These are phyloP conservation scores for Albula goreensis DNA, from an alignment of 2,113 vertebrate genomes.

Conservation along the genomic window DNA sequence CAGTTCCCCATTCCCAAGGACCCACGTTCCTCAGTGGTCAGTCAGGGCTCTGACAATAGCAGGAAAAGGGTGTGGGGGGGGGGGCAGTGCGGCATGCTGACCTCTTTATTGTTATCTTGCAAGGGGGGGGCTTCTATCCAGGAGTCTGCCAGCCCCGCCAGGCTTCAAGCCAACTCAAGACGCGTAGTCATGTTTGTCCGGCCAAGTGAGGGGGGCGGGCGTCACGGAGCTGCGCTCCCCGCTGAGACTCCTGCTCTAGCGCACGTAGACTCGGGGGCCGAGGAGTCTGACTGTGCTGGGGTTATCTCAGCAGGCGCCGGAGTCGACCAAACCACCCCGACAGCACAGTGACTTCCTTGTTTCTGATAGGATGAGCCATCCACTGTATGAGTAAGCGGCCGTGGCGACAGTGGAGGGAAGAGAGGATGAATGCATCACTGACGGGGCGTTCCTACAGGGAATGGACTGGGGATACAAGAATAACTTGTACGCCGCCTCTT, in stretches of 20 bases:
- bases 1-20: conserved; percentile 6
- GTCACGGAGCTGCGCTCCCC: conserved; percentile 61
- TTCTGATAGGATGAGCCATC: neutral
- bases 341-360: neutral
- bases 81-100: conserved; percentile 73
- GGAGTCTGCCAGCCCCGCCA: conserved; percentile 53
- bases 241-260: conserved; percentile 72
- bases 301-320: conserved; percentile 40
- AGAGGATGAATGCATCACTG: neutral
- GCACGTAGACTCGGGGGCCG: conserved; percentile 74
- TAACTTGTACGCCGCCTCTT: neutral
- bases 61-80: conserved; percentile 82
- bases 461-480: neutral
- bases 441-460: neutral
- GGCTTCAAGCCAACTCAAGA: conserved; percentile 62
- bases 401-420: neutral
- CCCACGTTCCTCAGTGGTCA: conserved; percentile 27
- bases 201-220: conserved; percentile 40
- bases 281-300: conserved; percentile 10
- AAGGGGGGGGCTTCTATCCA: conserved; percentile 42
- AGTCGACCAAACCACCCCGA: neutral
- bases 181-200: conserved; percentile 44
- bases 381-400: neutral
- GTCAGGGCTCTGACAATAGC: conserved; percentile 76
- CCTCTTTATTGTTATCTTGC: conserved; percentile 82